These are phyloP conservation scores for Sinonovacula constricta DNA, from an alignment of 1,140 invertebrate genomes.

Conservation along the genomic window DNA sequence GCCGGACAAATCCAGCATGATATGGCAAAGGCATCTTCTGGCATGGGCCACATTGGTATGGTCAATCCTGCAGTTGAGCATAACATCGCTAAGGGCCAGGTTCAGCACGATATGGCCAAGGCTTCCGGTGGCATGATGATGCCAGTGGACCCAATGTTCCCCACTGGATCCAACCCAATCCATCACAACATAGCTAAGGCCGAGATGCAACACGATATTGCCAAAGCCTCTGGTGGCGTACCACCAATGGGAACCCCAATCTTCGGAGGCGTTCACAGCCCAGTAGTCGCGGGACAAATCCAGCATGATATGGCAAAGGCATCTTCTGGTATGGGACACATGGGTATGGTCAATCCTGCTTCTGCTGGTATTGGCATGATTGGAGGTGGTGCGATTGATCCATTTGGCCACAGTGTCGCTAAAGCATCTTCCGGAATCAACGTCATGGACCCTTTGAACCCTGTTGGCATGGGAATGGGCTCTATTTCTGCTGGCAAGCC, in stretches of 20 bases:
- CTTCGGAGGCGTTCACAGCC: too few relatives aligned
- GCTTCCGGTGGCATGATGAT: background rate
- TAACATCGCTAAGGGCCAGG: background rate
- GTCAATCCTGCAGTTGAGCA: too few relatives aligned
- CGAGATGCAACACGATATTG: too few relatives aligned
- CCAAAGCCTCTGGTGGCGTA: too few relatives aligned
- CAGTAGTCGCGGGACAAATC: background rate
- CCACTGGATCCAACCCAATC: background rate
- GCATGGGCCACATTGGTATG: too few relatives aligned
- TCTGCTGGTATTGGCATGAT: background rate
- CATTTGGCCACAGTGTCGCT: background rate
- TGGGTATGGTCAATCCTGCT: background rate
- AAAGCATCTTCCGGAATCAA: slow-evolving; percentile 4
- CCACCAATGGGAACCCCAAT: too few relatives aligned
- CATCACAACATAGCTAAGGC: background rate
- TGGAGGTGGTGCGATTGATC: background rate
- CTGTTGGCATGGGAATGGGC: background rate
- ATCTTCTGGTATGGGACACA: background rate
- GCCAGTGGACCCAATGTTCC: background rate
- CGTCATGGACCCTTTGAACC: background rate
- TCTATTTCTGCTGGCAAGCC: background rate
- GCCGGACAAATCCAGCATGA: background rate
- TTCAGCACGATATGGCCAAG: background rate
- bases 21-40: too few relatives aligned
- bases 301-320: slow-evolving; percentile 7